Evolutionary conservation across 2,797 vertebrate species (phyloP).

Genomic region (Huso huso): DNA sequence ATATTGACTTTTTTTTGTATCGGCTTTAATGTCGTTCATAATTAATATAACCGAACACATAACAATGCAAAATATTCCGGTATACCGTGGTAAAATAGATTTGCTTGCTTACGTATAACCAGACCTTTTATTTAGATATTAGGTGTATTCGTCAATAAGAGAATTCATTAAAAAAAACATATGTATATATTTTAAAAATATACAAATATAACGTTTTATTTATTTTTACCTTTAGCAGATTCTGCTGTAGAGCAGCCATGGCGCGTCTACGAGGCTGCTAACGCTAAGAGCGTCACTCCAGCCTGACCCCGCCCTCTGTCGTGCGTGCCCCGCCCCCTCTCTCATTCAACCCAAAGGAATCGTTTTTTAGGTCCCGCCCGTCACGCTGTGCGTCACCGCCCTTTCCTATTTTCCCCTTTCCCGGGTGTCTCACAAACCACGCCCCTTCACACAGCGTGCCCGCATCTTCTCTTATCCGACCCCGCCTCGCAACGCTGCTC

Average conservation of each 20-base stretch:
- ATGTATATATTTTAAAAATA: neutral
- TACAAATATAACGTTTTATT: neutral
- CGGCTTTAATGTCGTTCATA: no score
- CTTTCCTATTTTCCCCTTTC: neutral
- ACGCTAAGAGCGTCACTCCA: slow-evolving; percentile 8
- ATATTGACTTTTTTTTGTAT: no score
- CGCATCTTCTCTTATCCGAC: neutral
- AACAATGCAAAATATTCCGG: no score
- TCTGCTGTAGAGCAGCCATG: slow-evolving; percentile 15
- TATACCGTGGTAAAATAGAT: no score
- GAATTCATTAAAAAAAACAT: neutral
- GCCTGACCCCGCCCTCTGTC: slow-evolving; percentile 5
- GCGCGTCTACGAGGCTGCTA: slow-evolving; percentile 4
- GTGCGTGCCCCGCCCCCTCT: slow-evolving; percentile 7
- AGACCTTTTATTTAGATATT: no score
- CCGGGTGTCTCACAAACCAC: neutral
- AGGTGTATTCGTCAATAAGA: no score
- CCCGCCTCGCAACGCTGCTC: no score
- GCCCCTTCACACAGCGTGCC: neutral
- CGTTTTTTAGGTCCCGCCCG: no score
- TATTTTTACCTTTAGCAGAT: neutral
- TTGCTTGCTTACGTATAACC: no score
- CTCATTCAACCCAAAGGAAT: neutral
- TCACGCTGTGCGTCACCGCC: neutral
- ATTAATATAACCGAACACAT: no score